phyloP scores from a whole-genome alignment of 2,113 vertebrate species.

The Corythornis madagascariensis region DNA sequence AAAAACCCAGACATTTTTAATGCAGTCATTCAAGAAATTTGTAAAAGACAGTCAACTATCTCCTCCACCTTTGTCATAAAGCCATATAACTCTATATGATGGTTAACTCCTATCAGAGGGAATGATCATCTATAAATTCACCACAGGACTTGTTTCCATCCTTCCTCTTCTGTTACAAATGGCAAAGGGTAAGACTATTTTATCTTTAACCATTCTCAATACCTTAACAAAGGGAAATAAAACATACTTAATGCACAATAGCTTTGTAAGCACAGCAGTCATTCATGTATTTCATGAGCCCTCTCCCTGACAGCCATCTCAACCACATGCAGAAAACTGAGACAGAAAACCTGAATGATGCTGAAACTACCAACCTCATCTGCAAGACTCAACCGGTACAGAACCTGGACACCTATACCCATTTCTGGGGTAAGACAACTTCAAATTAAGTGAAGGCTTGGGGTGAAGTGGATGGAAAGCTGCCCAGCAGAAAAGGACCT shows the following conservation, averaged over 20 bases:
- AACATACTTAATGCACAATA: not conserved
- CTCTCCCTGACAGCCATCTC: not conserved
- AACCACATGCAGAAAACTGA: not conserved
- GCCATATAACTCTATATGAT: rapidly evolving
- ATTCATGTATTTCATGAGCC: not conserved
- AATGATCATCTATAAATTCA: not conserved
- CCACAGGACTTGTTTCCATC: not conserved
- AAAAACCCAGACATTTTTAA: not conserved
- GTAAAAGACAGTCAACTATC: not conserved
- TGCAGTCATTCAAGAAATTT: not conserved
- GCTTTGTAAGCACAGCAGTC: not conserved
- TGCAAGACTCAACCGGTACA: not conserved
- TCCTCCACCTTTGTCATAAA: not conserved
- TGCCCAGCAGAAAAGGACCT: not conserved
- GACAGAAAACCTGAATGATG: not conserved
- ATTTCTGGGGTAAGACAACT: not conserved
- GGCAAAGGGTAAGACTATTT: not conserved
- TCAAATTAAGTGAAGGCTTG: not conserved
- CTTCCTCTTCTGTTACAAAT: not conserved
- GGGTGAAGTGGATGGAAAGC: not conserved
- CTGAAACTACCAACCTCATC: not conserved
- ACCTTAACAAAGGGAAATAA: not conserved
- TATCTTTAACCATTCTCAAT: not conserved
- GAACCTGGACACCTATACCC: not conserved
- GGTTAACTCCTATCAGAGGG: not conserved